A percentile compares a stretch with the other conserved stretches of the same genome.
phyloP scores from a whole-genome alignment of 2,888 invertebrate genomes.

The Parnassius smintheus region DNA sequence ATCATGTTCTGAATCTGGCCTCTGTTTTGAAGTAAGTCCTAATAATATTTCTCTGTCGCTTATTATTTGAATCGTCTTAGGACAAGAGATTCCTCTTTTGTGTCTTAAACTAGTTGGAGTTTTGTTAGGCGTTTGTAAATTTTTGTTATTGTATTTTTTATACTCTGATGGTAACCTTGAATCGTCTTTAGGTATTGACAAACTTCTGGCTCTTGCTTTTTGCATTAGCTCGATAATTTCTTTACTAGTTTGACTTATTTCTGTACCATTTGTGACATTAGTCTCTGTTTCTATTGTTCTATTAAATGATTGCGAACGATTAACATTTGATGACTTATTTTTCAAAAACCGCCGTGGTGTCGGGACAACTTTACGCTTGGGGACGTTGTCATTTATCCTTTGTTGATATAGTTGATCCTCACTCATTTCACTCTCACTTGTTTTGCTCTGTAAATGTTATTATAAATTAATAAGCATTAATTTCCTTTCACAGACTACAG shows the following conservation, averaged over 20 bases:
- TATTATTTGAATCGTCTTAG: conserved; percentile 77
- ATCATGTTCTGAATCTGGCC: conserved; percentile 53
- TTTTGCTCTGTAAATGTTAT: conserved; percentile 78
- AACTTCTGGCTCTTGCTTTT: conserved; percentile 72
- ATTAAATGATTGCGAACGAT: conserved; percentile 81
- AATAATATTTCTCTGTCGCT: conserved; percentile 77
- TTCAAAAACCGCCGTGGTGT: conserved; percentile 68
- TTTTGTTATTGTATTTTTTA: conserved; percentile 56
- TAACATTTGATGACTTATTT: conserved; percentile 68
- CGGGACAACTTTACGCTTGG: conserved; percentile 65
- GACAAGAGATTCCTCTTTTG: conserved; percentile 71
- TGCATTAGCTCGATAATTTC: conserved; percentile 76
- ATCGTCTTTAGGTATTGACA: conserved; percentile 78
- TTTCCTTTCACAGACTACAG: conserved; percentile 28
- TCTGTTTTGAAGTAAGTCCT: conserved; percentile 67
- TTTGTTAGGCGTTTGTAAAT: conserved; percentile 79
- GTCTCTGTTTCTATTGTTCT: conserved; percentile 58
- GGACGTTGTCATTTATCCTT: conserved; percentile 43
- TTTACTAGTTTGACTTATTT: conserved; percentile 71
- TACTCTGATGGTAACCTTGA: conserved; percentile 61
- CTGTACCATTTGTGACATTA: conserved; percentile 62
- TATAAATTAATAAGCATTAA: conserved; percentile 56
- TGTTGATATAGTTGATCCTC: conserved; percentile 67
- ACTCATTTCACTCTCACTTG: conserved; percentile 82
- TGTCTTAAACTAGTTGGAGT: conserved; percentile 63